Evolutionary conservation across 1,140 invertebrate genomes (phyloP).

Genomic region (Bombus soroeensis): DNA sequence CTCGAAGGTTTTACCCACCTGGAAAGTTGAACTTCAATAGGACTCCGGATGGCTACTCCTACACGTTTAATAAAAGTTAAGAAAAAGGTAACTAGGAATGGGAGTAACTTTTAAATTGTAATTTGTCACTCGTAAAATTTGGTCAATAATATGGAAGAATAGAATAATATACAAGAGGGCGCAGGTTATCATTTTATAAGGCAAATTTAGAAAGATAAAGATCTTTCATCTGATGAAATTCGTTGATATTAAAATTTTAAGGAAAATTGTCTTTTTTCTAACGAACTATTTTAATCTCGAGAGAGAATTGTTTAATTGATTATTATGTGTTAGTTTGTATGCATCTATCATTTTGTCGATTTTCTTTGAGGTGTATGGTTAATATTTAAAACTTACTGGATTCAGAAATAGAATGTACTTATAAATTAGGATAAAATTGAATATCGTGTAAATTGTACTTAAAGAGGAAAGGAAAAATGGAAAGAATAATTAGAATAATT

Average conservation of each 20-base stretch:
- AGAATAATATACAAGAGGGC: too few species aligned
- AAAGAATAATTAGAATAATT: neutral
- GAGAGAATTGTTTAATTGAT: neutral
- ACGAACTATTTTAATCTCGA: neutral
- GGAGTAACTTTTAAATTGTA: neutral
- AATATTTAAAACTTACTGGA: too few species aligned
- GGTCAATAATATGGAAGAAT: too few species aligned
- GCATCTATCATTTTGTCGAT: too few species aligned
- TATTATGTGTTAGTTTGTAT: neutral
- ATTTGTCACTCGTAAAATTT: too few species aligned
- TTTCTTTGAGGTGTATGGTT: too few species aligned
- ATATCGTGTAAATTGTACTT: neutral
- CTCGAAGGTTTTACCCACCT: constrained; percentile 90
- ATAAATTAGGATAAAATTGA: neutral
- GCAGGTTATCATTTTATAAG: too few species aligned
- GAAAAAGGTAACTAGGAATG: neutral
- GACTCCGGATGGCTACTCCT: constrained; percentile 92
- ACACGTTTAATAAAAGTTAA: constrained; percentile 88
- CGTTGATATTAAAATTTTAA: too few species aligned
- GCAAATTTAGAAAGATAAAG: too few species aligned
- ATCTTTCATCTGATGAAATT: too few species aligned
- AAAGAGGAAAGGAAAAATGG: neutral
- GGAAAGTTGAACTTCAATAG: constrained; percentile 92
- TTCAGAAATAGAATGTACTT: too few species aligned
- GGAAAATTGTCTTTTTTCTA: neutral